Base-by-base conservation (phyloP, 2,888 invertebrate genomes). In the Melanotus villosus region DNA sequence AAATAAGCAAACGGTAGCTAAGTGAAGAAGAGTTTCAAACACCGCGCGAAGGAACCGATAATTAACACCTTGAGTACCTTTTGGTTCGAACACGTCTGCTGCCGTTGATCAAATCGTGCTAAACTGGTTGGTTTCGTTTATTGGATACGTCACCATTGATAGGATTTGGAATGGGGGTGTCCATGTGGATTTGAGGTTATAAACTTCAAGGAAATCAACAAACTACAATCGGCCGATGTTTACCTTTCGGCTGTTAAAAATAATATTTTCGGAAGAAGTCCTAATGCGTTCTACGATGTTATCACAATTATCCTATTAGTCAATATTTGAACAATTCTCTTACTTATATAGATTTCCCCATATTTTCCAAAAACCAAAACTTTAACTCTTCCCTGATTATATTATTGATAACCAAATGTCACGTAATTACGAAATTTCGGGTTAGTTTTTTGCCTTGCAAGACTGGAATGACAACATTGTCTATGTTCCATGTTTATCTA, bases 121-220 rank as follows among this genome's bases (percentile, higher is more conserved):
- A 59, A 66, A 69, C 69, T 65, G 65, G 65, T 45, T 32, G 59
- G 59, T 54, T 69, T 64, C 50, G 68, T 64, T 68, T 57, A 65
- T 65, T 56, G 52, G 16, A 57, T 57, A 65, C 71, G 71, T 71
- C 71, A 71, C 45, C 63, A 60, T 47, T 64, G 56, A 59, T 60
- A 71, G 41, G 41, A 68, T 58, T 43, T 43, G 32, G 68, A 65
- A 71, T 71, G 71, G 71, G 71, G 71, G 59, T 71, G 68, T 30
- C 57, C 54, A 54, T 60, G 41, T 38, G 45, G 36, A 60, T 26
- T 52, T 64, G 43, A 65, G 50, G 58, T 69, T 45, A 23, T 34
- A 57, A 58, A 34, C 47, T 57, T 64, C 63, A 68, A 63, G 57
- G 57, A 68, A 65, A 65, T 65, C 65, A 65, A 63, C 63, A 62